phyloP scores from a whole-genome alignment of 2,888 invertebrate species.

The Tetranychus piercei region DNA sequence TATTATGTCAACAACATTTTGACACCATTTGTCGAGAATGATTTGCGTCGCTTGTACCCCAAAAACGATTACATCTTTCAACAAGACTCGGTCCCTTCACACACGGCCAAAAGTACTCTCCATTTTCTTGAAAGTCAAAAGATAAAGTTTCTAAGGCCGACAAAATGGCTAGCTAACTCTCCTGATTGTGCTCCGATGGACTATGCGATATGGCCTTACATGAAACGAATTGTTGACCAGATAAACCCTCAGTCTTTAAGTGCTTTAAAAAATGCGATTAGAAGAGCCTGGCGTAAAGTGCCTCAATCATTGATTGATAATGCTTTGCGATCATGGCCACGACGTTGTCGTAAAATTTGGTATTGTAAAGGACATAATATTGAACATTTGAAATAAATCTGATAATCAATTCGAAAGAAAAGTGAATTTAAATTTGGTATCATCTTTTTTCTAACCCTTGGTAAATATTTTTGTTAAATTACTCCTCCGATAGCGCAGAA shows the following conservation, averaged over 20 bases:
- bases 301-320: constrained; percentile 1
- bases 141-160: constrained; percentile 7
- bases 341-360: constrained; percentile 3
- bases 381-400: not conserved
- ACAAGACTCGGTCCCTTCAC: constrained; percentile 18
- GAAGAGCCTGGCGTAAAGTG: not conserved
- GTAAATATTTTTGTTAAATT: no score
- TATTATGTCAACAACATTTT: constrained; percentile 10
- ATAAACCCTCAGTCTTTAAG: not conserved
- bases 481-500: no score
- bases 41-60: constrained; percentile 10
- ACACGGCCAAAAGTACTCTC: constrained; percentile 12
- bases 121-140: constrained; percentile 6
- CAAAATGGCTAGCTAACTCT: constrained; percentile 16
- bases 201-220: constrained; percentile 12
- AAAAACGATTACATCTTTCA: constrained; percentile 14
- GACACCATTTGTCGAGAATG: constrained; percentile 10
- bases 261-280: constrained; percentile 8
- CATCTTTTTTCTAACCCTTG: not conserved
- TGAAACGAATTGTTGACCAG: constrained; percentile 8
- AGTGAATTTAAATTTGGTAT: not conserved
- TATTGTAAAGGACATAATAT: constrained; percentile 11
- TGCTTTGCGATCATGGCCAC: constrained; percentile 11
- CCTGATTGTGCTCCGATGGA: constrained; percentile 18
- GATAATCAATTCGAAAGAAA: not conserved